A percentile compares a stretch with the other conserved stretches of the same genome.
These are phyloP conservation scores for Carcharodon carcharias DNA, from an alignment of 2,797 vertebrate genomes.

Conservation along the genomic window DNA sequence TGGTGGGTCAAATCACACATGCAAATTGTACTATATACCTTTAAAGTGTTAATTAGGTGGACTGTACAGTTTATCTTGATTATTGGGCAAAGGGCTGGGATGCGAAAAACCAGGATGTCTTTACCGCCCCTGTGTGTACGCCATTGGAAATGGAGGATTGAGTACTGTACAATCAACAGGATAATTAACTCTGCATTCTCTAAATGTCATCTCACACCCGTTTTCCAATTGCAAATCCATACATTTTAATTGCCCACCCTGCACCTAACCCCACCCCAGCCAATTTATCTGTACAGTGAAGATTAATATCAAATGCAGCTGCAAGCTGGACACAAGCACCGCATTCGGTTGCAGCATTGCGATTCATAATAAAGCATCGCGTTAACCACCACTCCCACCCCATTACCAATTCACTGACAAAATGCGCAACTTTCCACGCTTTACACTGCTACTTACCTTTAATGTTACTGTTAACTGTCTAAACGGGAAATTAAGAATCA, in stretches of 20 bases:
- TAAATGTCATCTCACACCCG: neutral
- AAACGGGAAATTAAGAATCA: neutral
- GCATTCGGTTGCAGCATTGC: constrained; percentile 29
- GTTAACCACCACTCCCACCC: constrained; percentile 10
- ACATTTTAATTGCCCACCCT: neutral
- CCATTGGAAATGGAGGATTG: constrained; percentile 17
- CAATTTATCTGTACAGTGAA: neutral
- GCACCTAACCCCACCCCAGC: neutral
- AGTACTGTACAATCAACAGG: neutral
- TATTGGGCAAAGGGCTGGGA: neutral
- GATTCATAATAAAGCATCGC: constrained; percentile 34
- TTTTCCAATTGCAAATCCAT: neutral
- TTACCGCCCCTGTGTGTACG: constrained; percentile 35
- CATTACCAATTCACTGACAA: constrained; percentile 21
- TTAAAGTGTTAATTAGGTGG: neutral
- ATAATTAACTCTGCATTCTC: neutral
- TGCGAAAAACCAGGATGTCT: constrained; percentile 30
- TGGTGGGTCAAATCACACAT: neutral
- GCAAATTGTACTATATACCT: neutral
- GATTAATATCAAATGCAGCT: constrained; percentile 17
- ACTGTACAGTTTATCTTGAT: neutral
- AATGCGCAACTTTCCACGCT: constrained; percentile 26
- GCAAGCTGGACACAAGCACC: neutral
- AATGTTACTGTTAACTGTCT: neutral
- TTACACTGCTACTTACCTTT: neutral